These are phyloP conservation scores for Pediacus dermestoides DNA, from an alignment of 2,888 invertebrate species.

Conservation along the genomic window DNA sequence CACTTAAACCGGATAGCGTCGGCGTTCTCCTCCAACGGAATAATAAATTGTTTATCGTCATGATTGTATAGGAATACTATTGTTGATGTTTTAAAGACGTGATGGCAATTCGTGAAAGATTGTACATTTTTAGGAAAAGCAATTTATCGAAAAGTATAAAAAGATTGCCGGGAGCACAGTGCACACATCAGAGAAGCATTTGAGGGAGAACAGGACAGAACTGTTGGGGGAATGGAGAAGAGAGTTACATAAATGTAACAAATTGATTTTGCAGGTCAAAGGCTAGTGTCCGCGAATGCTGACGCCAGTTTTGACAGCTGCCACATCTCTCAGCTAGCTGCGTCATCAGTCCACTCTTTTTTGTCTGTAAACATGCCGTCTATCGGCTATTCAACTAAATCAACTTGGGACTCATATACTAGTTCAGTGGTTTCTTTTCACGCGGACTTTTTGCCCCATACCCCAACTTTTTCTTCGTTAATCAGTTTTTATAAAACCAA, in stretches of 20 bases:
- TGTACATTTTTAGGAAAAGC: conserved; percentile 19
- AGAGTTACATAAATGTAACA: conserved; percentile 30
- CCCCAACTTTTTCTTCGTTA: no score
- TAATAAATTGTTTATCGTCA: no score
- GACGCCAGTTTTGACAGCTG: conserved; percentile 42
- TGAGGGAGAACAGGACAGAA: no score
- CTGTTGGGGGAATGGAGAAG: conserved; percentile 18
- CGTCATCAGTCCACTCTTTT: conserved; percentile 25
- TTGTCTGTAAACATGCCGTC: conserved; percentile 24
- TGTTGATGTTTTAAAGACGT: conserved; percentile 8
- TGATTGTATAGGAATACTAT: no score
- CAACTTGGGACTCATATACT: conserved; percentile 13
- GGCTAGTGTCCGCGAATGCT: conserved; percentile 34
- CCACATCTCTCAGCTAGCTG: conserved; percentile 30
- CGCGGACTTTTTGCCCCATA: no score
- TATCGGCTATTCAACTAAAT: conserved; percentile 17
- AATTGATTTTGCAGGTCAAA: conserved; percentile 39
- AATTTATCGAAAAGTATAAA: conserved; percentile 23
- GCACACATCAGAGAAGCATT: no score
- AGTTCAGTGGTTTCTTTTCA: no score
- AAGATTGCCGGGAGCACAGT: conserved; percentile 17
- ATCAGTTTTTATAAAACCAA: no score
- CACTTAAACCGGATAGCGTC: no score
- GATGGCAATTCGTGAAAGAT: conserved; percentile 15
- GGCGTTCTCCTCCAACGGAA: no score